These are phyloP conservation scores for Drosophila tripunctata DNA, from an alignment of 2,888 invertebrate species.

Conservation along the genomic window DNA sequence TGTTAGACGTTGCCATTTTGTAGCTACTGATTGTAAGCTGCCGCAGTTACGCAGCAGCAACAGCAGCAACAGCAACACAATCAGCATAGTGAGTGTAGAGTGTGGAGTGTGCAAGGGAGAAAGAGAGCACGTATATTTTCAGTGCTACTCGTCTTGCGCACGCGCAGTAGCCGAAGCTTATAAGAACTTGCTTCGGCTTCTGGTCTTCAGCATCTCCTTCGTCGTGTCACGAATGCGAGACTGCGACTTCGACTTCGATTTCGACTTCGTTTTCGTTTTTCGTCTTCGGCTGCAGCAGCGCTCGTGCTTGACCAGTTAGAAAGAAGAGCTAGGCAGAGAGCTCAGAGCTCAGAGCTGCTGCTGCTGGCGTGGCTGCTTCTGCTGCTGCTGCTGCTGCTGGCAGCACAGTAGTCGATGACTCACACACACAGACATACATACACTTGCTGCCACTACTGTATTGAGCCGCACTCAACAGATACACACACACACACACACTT, in stretches of 20 bases:
- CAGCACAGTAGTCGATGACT: slow-evolving; percentile 67
- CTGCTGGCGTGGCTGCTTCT: slow-evolving; percentile 31
- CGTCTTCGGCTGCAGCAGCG: slow-evolving; percentile 43
- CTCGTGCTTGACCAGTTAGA: slow-evolving; percentile 66
- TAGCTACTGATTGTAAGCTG: slow-evolving; percentile 66
- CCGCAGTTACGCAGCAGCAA: slow-evolving; percentile 55
- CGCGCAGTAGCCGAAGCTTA: slow-evolving; percentile 72
- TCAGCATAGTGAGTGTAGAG: slow-evolving; percentile 13
- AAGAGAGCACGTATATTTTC: slow-evolving; percentile 26
- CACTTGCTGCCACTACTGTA: slow-evolving; percentile 52
- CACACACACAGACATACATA: slow-evolving; percentile 52
- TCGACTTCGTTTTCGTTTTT: no score
- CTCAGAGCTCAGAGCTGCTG: slow-evolving; percentile 44
- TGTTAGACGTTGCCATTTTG: slow-evolving; percentile 70
- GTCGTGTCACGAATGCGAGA: slow-evolving; percentile 62
- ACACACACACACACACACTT: slow-evolving; percentile 33
- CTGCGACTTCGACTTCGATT: slow-evolving; percentile 54
- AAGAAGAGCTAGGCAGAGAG: slow-evolving; percentile 62
- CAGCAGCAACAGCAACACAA: slow-evolving; percentile 11
- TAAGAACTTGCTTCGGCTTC: slow-evolving; percentile 82
- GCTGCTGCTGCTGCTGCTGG: slow-evolving; percentile 39
- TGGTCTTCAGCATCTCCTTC: slow-evolving; percentile 84
- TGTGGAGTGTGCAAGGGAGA: slow-evolving; percentile 1
- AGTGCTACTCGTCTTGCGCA: slow-evolving; percentile 77
- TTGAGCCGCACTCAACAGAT: slow-evolving; percentile 58